phyloP scores from a whole-genome alignment of 2,797 vertebrate genomes.

The Thalassophryne amazonica region DNA sequence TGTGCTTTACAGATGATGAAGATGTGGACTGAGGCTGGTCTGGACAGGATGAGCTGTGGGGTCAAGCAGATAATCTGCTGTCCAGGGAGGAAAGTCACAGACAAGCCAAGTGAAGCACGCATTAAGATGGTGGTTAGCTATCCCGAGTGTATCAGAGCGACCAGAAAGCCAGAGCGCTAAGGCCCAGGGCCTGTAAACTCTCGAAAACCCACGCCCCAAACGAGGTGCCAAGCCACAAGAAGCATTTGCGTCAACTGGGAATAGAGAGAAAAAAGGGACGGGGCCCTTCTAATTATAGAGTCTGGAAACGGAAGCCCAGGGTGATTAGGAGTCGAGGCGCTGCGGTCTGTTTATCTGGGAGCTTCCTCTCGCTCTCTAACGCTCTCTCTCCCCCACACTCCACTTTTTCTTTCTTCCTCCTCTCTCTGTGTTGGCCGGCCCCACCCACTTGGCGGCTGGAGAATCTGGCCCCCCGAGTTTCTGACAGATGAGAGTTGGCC shows the following conservation, averaged over 20 bases:
- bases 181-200: conserved; percentile 88
- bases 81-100: conserved; percentile 65
- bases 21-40: conserved; percentile 20
- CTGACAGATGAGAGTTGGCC: conserved; percentile 85
- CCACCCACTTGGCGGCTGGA: conserved; percentile 59
- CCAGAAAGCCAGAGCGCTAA: conserved; percentile 88
- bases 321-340: conserved; percentile 96
- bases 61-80: conserved; percentile 34
- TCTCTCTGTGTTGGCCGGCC: conserved; percentile 73
- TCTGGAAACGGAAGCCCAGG: conserved; percentile 95
- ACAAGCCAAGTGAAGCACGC: conserved; percentile 79
- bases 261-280: conserved; percentile 90
- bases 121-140: conserved; percentile 90
- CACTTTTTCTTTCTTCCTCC: conserved; percentile 63
- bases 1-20: conserved; percentile 23
- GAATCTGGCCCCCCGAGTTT: conserved; percentile 59
- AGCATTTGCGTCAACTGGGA: conserved; percentile 99
- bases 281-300: conserved; percentile 99
- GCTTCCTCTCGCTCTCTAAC: conserved; percentile 77
- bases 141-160: conserved; percentile 93
- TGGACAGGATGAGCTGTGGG: conserved; percentile 15
- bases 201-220: conserved; percentile 91
- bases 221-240: conserved; percentile 99
- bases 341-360: conserved; percentile 98
- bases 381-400: conserved; percentile 81